Evolutionary conservation across 2,888 invertebrate species (phyloP).

Genomic region (Spilarctia lutea): DNA sequence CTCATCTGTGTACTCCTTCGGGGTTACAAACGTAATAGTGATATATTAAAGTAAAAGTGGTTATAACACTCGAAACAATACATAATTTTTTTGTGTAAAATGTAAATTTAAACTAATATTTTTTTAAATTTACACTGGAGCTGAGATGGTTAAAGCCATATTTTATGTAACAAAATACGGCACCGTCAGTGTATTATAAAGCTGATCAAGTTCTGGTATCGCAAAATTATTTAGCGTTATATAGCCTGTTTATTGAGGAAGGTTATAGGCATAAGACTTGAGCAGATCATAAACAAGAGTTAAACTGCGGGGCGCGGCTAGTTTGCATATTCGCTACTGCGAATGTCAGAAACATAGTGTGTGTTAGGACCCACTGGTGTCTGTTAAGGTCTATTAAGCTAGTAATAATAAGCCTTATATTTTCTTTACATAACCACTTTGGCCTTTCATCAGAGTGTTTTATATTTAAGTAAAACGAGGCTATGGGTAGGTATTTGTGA

Average conservation of each 20-base stretch:
- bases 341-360: not conserved
- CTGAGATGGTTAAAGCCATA: not conserved
- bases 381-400: not conserved
- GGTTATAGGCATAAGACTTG: not conserved
- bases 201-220: not conserved
- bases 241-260: constrained; percentile 1
- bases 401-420: not conserved
- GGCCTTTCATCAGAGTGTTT: not conserved
- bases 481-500: too few relatives aligned
- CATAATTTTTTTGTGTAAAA: too few relatives aligned
- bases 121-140: not conserved
- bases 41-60: too few relatives aligned
- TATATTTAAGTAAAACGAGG: too few relatives aligned
- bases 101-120: too few relatives aligned
- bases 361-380: not conserved
- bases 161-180: not conserved
- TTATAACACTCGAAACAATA: too few relatives aligned
- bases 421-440: not conserved
- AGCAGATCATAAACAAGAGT: not conserved
- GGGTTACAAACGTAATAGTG: too few relatives aligned
- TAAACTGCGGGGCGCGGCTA: not conserved
- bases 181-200: not conserved
- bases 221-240: not conserved
- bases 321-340: not conserved
- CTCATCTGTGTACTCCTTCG: too few relatives aligned